These are phyloP conservation scores for Aplochiton taeniatus DNA, from an alignment of 2,797 vertebrate genomes.

Conservation along the genomic window DNA sequence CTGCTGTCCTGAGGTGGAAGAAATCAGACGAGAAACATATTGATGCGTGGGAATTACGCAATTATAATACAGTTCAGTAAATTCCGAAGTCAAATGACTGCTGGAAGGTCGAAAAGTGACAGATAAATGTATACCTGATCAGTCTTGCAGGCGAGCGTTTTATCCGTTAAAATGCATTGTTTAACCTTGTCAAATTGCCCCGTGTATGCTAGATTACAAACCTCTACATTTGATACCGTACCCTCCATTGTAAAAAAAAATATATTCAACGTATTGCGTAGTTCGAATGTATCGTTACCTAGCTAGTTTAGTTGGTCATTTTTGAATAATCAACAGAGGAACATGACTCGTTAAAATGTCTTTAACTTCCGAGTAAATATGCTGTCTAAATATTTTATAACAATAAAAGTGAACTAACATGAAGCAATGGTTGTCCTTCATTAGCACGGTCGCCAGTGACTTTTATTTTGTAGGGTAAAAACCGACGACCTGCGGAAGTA, in stretches of 20 bases:
- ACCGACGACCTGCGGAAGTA: constrained; percentile 31
- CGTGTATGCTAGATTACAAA: constrained; percentile 88
- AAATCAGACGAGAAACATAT: not conserved
- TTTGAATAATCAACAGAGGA: not conserved
- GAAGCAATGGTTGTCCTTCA: too few species aligned
- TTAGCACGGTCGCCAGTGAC: not conserved
- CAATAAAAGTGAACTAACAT: constrained; percentile 40
- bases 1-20: constrained; percentile 76
- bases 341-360: constrained; percentile 62
- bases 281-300: not conserved
- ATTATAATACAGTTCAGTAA: not conserved
- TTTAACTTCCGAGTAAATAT: constrained; percentile 40
- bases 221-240: constrained; percentile 83
- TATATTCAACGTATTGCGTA: too few species aligned
- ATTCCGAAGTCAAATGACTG: not conserved
- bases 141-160: constrained; percentile 79
- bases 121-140: constrained; percentile 83
- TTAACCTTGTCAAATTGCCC: constrained; percentile 85
- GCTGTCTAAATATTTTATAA: constrained; percentile 31
- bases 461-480: constrained; percentile 49
- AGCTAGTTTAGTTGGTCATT: not conserved
- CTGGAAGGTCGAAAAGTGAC: not conserved
- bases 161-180: constrained; percentile 79
- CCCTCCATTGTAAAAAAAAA: constrained; percentile 70
- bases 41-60: not conserved